Conservation (phyloP, 2,888 invertebrate genomes). For the Cantharis rustica region DNA sequence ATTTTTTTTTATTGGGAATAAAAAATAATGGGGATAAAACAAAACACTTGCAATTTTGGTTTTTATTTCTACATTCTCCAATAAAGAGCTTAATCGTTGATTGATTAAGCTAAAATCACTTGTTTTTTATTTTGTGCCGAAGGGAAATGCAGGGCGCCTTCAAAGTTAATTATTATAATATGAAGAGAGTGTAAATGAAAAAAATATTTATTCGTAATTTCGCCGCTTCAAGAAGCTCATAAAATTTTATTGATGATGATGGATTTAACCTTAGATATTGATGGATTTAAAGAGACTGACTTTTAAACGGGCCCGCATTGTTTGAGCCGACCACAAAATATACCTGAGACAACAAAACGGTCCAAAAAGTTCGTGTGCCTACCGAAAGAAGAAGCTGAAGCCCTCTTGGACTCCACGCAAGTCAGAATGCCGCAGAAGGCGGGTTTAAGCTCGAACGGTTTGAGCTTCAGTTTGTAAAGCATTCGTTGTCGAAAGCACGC, state of each 20-base stretch:
- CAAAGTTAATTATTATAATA: not conserved
- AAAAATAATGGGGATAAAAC: not conserved
- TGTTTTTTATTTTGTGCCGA: not conserved
- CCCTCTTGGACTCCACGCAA: conserved; percentile 35
- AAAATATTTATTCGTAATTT: not conserved
- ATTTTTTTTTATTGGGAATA: not conserved
- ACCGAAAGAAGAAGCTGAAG: conserved; percentile 25
- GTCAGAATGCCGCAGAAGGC: conserved; percentile 35
- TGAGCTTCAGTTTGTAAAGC: conserved; percentile 33
- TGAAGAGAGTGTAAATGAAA: not conserved
- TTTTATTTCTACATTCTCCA: not conserved
- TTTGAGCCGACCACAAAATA: conserved; percentile 6
- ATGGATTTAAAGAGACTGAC: not conserved
- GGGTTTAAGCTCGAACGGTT: conserved; percentile 30
- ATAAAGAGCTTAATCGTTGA: not conserved
- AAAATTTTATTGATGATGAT: not conserved
- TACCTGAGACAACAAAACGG: conserved; percentile 21
- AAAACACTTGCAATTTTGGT: not conserved
- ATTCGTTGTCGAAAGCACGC: conserved; percentile 31
- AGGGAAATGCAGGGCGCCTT: not conserved
- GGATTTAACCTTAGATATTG: not conserved
- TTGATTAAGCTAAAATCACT: not conserved
- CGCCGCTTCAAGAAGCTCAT: not conserved
- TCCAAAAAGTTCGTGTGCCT: conserved; percentile 31
- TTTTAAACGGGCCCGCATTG: not conserved